phyloP scores from a whole-genome alignment of 2,113 vertebrate genomes.

The Ammospiza caudacuta region DNA sequence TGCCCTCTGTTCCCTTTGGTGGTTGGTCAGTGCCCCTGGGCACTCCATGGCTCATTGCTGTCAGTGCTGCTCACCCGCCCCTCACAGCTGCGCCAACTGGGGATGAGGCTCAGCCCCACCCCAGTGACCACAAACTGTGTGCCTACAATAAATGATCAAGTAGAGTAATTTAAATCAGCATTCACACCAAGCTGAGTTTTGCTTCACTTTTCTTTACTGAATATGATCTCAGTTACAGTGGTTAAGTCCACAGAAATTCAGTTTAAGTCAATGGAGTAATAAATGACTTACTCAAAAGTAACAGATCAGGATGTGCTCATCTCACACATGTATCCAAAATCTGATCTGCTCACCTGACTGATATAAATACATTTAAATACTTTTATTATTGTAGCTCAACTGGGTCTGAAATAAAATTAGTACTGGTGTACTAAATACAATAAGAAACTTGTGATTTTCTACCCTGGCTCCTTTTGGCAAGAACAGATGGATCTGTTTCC shows the following conservation, averaged over 20 bases:
- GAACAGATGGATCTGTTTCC: too few relatives aligned
- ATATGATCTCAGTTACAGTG: background rate
- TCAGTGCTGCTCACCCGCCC: background rate
- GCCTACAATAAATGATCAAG: background rate
- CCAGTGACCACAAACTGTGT: too few relatives aligned
- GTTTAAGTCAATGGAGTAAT: background rate
- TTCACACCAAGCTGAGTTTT: background rate
- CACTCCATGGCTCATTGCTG: background rate
- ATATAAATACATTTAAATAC: background rate
- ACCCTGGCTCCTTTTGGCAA: too few relatives aligned
- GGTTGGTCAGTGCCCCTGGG: background rate
- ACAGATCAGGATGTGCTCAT: background rate
- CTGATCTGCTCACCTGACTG: background rate
- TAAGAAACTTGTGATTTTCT: too few relatives aligned
- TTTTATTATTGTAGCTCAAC: background rate
- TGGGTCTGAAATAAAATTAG: background rate
- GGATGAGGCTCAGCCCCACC: too few relatives aligned
- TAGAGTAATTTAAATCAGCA: background rate
- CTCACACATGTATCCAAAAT: background rate
- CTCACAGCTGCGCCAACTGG: background rate
- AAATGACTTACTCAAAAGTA: background rate
- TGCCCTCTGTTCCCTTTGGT: background rate
- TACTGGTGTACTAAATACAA: background rate
- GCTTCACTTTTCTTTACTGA: background rate
- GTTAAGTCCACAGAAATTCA: background rate